phyloP scores from a whole-genome alignment of 2,113 vertebrate genomes.

The Muntiacus reevesi region DNA sequence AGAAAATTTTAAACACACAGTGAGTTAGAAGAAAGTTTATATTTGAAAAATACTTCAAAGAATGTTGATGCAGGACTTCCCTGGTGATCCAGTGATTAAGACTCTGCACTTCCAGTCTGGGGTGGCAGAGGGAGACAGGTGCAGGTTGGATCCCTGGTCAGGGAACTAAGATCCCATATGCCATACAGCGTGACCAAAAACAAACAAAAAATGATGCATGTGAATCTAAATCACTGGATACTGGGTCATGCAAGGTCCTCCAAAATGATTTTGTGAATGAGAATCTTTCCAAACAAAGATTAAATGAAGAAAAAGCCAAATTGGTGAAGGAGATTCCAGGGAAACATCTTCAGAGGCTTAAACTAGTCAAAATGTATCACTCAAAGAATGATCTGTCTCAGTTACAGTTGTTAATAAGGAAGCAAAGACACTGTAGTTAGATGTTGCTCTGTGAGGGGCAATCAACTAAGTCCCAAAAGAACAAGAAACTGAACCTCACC shows the following conservation, averaged over 20 bases:
- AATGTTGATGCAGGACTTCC: neutral
- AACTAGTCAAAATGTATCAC: constrained; percentile 91
- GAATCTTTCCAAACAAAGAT: constrained; percentile 38
- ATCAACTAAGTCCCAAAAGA: constrained; percentile 80
- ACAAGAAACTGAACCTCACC: constrained; percentile 84
- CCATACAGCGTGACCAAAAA: neutral
- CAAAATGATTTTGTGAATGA: neutral
- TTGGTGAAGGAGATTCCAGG: constrained; percentile 85
- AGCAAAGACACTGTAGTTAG: constrained; percentile 89
- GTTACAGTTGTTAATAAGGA: constrained; percentile 85
- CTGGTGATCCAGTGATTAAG: neutral
- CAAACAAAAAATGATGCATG: neutral
- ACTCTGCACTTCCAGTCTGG: neutral
- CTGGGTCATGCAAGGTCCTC: neutral
- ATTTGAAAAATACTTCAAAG: constrained; percentile 42
- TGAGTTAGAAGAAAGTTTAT: neutral
- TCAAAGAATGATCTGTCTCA: constrained; percentile 89
- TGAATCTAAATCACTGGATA: neutral
- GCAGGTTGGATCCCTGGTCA: neutral
- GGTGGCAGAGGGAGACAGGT: neutral
- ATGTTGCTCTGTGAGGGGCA: constrained; percentile 87
- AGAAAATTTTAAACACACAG: constrained; percentile 39
- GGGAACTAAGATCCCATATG: neutral
- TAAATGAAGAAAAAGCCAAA: constrained; percentile 73
- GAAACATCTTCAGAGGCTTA: constrained; percentile 89